A percentile compares a stretch with the other conserved stretches of the same genome.
These are phyloP conservation scores for Aspidiotus rigidus DNA, from an alignment of 2,888 invertebrate genomes.

Conservation along the genomic window DNA sequence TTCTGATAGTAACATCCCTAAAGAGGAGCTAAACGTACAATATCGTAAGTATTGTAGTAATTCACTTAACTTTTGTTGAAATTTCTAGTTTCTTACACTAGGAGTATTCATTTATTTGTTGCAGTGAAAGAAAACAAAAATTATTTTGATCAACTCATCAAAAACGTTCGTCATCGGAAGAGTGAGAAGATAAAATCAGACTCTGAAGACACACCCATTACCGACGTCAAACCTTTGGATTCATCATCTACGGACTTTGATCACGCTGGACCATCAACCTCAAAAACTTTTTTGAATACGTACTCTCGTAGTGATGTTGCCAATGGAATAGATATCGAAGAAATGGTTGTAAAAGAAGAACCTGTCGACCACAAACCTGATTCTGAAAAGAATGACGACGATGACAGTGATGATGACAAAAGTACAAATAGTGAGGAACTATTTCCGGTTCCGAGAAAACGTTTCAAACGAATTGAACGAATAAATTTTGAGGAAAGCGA, in stretches of 20 bases:
- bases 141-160: conserved; percentile 43
- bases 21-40: conserved; percentile 44
- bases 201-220: too few species aligned
- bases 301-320: conserved; percentile 30
- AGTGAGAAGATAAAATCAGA: conserved; percentile 35
- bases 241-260: too few species aligned
- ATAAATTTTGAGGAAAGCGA: too few species aligned
- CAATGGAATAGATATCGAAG: conserved; percentile 25
- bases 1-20: conserved; percentile 42
- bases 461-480: too few species aligned
- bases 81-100: conserved; percentile 34
- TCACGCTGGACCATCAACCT: too few species aligned
- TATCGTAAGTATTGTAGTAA: conserved; percentile 38
- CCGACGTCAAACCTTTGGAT: too few species aligned
- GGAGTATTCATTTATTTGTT: conserved; percentile 40
- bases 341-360: neutral
- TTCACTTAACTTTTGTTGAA: neutral
- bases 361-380: too few species aligned
- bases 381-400: too few species aligned
- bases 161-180: conserved; percentile 41
- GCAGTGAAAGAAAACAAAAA: conserved; percentile 42
- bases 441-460: too few species aligned
- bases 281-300: too few species aligned
- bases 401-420: too few species aligned
- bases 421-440: too few species aligned